A percentile compares a stretch with the other conserved stretches of the same genome.
Conservation (phyloP, 2,888 invertebrate genomes). For the Drosophila maculinotata region DNA sequence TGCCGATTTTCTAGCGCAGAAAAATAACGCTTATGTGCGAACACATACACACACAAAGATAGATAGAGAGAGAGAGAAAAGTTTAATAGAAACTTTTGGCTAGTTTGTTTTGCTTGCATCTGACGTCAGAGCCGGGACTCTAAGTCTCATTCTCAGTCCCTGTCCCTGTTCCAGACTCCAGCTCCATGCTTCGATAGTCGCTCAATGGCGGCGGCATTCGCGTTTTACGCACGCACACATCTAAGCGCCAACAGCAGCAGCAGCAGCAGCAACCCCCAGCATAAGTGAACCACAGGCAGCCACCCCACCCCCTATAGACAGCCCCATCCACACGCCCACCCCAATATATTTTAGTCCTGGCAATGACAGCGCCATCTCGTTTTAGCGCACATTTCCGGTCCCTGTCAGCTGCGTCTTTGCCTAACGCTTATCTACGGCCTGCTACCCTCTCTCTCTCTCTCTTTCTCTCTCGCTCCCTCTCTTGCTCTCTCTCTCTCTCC, state of each 20-base stretch:
- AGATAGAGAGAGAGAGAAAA: slow-evolving; percentile 25
- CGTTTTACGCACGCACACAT: slow-evolving; percentile 49
- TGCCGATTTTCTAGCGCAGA: slow-evolving; percentile 81
- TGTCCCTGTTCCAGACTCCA: background rate
- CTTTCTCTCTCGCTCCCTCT: background rate
- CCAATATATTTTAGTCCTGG: slow-evolving; percentile 2
- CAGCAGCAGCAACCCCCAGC: slow-evolving; percentile 16
- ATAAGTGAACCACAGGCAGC: slow-evolving; percentile 22
- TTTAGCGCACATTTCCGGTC: slow-evolving; percentile 75
- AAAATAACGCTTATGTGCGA: slow-evolving; percentile 78
- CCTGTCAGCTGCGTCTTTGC: slow-evolving; percentile 27
- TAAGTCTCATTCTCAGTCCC: background rate
- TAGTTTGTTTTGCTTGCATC: slow-evolving; percentile 42
- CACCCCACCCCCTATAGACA: background rate
- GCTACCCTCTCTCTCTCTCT: slow-evolving; percentile 4
- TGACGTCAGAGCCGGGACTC: slow-evolving; percentile 52
- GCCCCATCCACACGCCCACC: background rate
- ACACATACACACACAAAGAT: slow-evolving; percentile 26
- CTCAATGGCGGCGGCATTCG: slow-evolving; percentile 50
- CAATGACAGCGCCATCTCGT: slow-evolving; percentile 72
- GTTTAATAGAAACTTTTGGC: slow-evolving; percentile 39
- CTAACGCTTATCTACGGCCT: slow-evolving; percentile 40
- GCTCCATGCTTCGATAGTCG: slow-evolving; percentile 13
- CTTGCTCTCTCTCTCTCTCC: background rate
- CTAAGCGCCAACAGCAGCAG: slow-evolving; percentile 20